These are phyloP conservation scores for Idaea biselata DNA, from an alignment of 2,888 invertebrate genomes.

Conservation along the genomic window DNA sequence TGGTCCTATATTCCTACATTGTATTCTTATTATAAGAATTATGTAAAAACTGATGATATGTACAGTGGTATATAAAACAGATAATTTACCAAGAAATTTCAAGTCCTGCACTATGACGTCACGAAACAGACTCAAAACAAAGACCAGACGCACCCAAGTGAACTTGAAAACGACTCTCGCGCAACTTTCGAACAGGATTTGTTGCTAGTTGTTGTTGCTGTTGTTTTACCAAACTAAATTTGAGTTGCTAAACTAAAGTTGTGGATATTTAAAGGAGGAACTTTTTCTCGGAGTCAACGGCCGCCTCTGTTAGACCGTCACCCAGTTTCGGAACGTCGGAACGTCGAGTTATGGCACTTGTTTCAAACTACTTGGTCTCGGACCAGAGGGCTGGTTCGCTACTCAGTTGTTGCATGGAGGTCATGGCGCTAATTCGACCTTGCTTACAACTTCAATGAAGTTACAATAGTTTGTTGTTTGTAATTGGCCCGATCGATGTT, in stretches of 20 bases:
- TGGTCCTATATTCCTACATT: too few species aligned
- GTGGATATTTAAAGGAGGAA: conserved; percentile 79
- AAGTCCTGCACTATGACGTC: neutral
- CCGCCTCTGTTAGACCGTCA: conserved; percentile 77
- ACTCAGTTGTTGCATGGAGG: conserved; percentile 45
- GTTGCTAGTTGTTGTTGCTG: conserved; percentile 78
- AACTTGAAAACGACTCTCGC: conserved; percentile 79
- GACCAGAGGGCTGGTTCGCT: conserved; percentile 62
- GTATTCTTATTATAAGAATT: too few species aligned
- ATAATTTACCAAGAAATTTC: too few species aligned
- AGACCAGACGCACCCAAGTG: conserved; percentile 40
- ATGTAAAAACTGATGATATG: too few species aligned
- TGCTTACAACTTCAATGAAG: conserved; percentile 65
- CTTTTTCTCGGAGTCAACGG: conserved; percentile 81
- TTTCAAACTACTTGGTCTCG: conserved; percentile 76
- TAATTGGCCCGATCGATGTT: conserved; percentile 33
- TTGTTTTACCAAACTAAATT: conserved; percentile 75
- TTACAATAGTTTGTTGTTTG: conserved; percentile 46
- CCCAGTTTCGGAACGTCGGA: conserved; percentile 78
- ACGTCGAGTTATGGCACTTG: conserved; percentile 80
- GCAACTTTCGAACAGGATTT: conserved; percentile 73
- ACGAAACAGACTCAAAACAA: conserved; percentile 12
- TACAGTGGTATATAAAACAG: too few species aligned
- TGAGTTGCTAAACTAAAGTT: conserved; percentile 80
- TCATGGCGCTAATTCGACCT: conserved; percentile 78